Base-by-base conservation (phyloP, 2,113 vertebrate species). In the Leiothrix lutea region DNA sequence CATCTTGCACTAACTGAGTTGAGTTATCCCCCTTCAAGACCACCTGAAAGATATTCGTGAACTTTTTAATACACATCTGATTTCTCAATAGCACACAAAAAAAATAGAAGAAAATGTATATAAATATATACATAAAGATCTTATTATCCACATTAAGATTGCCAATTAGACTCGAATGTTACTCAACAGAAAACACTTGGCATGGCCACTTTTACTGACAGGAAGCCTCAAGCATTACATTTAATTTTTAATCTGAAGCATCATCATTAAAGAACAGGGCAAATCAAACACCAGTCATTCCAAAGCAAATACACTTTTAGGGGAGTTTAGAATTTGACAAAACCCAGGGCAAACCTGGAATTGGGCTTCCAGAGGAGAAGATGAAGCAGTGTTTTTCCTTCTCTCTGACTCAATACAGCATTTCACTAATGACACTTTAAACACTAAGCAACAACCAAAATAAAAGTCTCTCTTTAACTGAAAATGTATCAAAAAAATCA, bases 1-100 rank as follows among this genome's bases (percentile, higher is more conserved):
- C 99, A 95, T 99, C 99, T 95, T 99, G 99, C 54, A 99, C 99
- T 97, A 99, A 98, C 35, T 99, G 99, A 72, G 99, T 99, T 48
- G 98, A 99, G 72, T 98, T 99, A 86, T 99, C 99, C 77, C 99
- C 99, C 96, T 99, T 99, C 84, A 99, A 97, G 62, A 98, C 97
- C 94, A 99, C 99, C 99, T 99, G 97, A 17, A 97, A 97, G 81
- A 96, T 22, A 97, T 93, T 85, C 1, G 35, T 62, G 5, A 82
- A 65, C 11, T 58, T 69, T 29, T 64, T 12, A 7, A 74, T 10
- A 35, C 1, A 1, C 8, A 29, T 11, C 18, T 48, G 29, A 72
- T 18, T 92, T 88, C 22, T 83, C 35, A 87, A 54, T 0, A 80
- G 35, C 35, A 71, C 7, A 69, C 11, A 47, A 82, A 80, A 82